Evolutionary conservation across 1,140 invertebrate species (phyloP), one percentile per base, ranked within the genome.

Genomic region (Sesamia nonagrioides): DNA sequence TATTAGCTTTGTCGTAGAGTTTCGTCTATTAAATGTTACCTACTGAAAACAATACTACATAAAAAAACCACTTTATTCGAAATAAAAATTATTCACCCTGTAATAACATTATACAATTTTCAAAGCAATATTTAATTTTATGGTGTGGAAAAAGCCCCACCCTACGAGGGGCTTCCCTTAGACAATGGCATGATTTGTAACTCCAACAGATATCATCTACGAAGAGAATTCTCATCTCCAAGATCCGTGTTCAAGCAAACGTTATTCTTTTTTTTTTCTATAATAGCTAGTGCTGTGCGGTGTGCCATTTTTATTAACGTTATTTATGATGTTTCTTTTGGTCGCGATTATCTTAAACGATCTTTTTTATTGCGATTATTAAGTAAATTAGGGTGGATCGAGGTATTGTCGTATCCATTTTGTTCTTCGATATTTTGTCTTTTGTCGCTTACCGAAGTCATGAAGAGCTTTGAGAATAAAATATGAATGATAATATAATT

Each of bases 161-260:
- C 45, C 58, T 56, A 78, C 33, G 56, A 77, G 88, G 89, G 88
- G 84, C 68, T 27, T 1, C 56, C 82, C 69, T 78, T 87, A 88
- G 88, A 94, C 90, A 92, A 92, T 90, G 81, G 84, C 75, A 94
- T 91, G 88, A 93, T 92, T 94, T 92, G 91, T 90, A 89, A 89
- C 88, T 58, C 84, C 54, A 79, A 79, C 79, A 85, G 87, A 91
- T 89, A 91, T 86, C 80, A 86, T 90, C 88, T 89, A 77, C 74
- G 79, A 75, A 84, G 80, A 82, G 89, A 88, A 88, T 87, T 86
- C 82, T 82, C 86, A 88, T 90, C 84, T 88, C 84, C 81, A 79
- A 83, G 48, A 21, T 9, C 2, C 13, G 72, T 42, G 50, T 54
- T 52, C 80, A 85, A 75, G 77, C 86, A 84, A 87, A 88, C 84